A percentile compares a stretch with the other conserved stretches of the same genome.
These are phyloP conservation scores for Xenopus laevis DNA, from an alignment of 2,113 vertebrate species.

Conservation along the genomic window DNA sequence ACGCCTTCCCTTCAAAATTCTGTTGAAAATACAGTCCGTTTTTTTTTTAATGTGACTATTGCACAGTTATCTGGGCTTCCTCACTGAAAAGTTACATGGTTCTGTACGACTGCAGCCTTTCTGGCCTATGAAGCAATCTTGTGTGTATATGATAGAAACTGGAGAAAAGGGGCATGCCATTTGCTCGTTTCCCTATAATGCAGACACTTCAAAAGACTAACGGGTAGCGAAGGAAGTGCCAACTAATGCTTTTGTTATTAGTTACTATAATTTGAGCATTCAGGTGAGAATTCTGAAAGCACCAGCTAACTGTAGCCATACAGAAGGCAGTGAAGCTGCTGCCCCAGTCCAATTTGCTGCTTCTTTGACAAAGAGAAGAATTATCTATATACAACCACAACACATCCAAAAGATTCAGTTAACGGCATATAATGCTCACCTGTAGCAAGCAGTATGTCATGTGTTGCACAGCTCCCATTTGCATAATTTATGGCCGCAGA, in stretches of 20 bases:
- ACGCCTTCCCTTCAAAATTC: slow-evolving; percentile 41
- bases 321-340: slow-evolving; percentile 46
- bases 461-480: slow-evolving; percentile 46
- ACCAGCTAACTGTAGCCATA: slow-evolving; percentile 29
- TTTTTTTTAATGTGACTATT: slow-evolving; percentile 49
- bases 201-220: slow-evolving; percentile 55
- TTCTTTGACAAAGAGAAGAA: slow-evolving; percentile 49
- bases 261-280: slow-evolving; percentile 45
- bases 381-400: slow-evolving; percentile 45
- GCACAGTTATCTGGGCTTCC: slow-evolving; percentile 54
- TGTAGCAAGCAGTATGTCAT: slow-evolving; percentile 46
- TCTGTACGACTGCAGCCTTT: slow-evolving; percentile 13
- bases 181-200: slow-evolving; percentile 47
- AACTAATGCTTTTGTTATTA: slow-evolving; percentile 47
- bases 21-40: slow-evolving; percentile 44
- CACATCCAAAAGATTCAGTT: slow-evolving; percentile 51
- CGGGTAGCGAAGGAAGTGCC: slow-evolving; percentile 52
- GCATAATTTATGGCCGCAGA: slow-evolving; percentile 46
- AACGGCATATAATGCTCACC: slow-evolving; percentile 44
- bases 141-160: slow-evolving; percentile 3
- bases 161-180: slow-evolving; percentile 47
- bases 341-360: slow-evolving; percentile 46
- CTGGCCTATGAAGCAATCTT: slow-evolving; percentile 15
- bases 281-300: slow-evolving; percentile 50
- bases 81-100: slow-evolving; percentile 40